Evolutionary conservation across 2,888 invertebrate species (phyloP).

Genomic region (Beris morrisii): DNA sequence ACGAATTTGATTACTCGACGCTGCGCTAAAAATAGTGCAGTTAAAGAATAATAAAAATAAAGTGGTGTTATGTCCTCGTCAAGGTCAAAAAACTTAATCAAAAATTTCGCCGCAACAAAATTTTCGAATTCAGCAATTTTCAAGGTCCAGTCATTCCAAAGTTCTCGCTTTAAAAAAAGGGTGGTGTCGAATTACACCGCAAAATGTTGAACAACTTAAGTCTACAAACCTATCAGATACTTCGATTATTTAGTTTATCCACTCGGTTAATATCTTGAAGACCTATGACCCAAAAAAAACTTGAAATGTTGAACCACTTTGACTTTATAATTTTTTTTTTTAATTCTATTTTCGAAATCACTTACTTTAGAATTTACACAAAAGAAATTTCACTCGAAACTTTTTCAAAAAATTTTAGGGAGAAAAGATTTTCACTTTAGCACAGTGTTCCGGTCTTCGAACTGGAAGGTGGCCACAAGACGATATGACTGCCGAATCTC

Average conservation of each 20-base stretch:
- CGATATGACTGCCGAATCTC: slow-evolving; percentile 41
- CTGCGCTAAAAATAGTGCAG: slow-evolving; percentile 12
- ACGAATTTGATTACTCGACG: not conserved
- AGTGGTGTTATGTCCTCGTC: slow-evolving; percentile 18
- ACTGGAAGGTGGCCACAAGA: slow-evolving; percentile 51
- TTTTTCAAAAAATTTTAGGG: slow-evolving; percentile 7
- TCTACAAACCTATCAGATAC: not conserved
- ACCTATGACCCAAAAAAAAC: too few relatives aligned
- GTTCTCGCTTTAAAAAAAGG: not conserved
- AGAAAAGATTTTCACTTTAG: slow-evolving; percentile 26
- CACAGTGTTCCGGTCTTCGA: slow-evolving; percentile 42
- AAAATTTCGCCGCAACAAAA: not conserved
- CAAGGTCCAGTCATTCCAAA: not conserved
- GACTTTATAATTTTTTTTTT: too few relatives aligned
- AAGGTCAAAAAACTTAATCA: slow-evolving; percentile 23
- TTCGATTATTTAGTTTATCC: too few relatives aligned
- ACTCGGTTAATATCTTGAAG: too few relatives aligned
- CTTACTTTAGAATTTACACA: slow-evolving; percentile 32
- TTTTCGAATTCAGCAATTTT: not conserved
- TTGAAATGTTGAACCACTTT: too few relatives aligned
- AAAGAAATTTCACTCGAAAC: slow-evolving; percentile 25
- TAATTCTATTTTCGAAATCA: not conserved
- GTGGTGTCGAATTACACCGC: slow-evolving; percentile 11
- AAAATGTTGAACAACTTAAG: not conserved
- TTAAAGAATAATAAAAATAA: not conserved